phyloP scores from a whole-genome alignment of 2,888 invertebrate species.

The Amblyteles armatorius region DNA sequence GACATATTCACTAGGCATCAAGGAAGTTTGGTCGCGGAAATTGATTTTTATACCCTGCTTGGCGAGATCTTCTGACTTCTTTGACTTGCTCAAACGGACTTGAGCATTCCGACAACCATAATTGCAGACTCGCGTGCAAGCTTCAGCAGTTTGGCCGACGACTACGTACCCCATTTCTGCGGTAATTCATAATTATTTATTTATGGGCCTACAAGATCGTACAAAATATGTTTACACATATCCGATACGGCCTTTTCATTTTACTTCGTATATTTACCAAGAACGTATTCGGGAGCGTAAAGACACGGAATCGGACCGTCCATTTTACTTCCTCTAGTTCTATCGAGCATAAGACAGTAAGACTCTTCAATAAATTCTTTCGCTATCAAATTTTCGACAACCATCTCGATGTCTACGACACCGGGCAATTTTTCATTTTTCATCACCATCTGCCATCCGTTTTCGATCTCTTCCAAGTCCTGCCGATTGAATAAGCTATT shows the following conservation, averaged over 20 bases:
- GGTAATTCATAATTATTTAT: background rate
- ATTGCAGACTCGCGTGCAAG: constrained; percentile 85
- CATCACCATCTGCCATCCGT: constrained; percentile 81
- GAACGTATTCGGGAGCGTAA: constrained; percentile 85
- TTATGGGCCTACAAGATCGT: background rate
- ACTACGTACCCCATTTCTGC: constrained; percentile 87
- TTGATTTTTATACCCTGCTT: constrained; percentile 80
- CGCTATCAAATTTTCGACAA: constrained; percentile 86
- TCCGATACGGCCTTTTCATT: background rate
- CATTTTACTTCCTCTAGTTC: constrained; percentile 74
- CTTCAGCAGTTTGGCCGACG: constrained; percentile 84
- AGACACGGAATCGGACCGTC: constrained; percentile 85
- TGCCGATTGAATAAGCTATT: background rate
- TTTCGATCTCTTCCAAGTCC: constrained; percentile 57
- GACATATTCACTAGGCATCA: constrained; percentile 85
- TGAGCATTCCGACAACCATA: constrained; percentile 86
- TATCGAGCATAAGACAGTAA: constrained; percentile 82
- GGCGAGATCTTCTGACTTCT: constrained; percentile 68
- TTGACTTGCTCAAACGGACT: constrained; percentile 81
- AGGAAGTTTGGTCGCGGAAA: constrained; percentile 81
- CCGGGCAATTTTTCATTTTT: constrained; percentile 86
- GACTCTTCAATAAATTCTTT: constrained; percentile 84
- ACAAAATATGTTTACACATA: background rate
- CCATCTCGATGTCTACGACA: constrained; percentile 87
- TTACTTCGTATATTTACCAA: constrained; percentile 76